Evolutionary conservation across 2,113 vertebrate genomes (phyloP).

Genomic region (Protobothrops mucrosquamatus): DNA sequence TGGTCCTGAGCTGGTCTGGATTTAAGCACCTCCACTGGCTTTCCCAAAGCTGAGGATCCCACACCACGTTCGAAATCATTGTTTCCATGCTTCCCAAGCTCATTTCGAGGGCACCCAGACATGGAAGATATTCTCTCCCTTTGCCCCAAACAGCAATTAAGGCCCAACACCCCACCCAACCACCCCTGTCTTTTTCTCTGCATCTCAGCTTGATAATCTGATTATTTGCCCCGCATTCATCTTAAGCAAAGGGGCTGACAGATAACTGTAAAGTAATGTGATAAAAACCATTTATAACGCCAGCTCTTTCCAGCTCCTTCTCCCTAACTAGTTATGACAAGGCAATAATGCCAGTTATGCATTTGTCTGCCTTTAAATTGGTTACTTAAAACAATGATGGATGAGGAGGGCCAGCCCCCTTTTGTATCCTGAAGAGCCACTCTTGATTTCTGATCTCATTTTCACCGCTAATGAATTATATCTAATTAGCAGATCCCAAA

Average conservation of each 20-base stretch:
- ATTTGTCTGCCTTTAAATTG: slow-evolving; percentile 95
- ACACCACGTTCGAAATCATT: neutral
- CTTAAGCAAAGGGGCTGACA: slow-evolving; percentile 97
- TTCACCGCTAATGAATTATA: slow-evolving; percentile 99
- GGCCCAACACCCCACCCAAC: slow-evolving; percentile 45
- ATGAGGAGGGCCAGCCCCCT: slow-evolving; percentile 82
- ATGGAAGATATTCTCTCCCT: neutral
- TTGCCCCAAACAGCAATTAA: slow-evolving; percentile 55
- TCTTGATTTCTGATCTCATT: slow-evolving; percentile 93
- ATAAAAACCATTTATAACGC: slow-evolving; percentile 95
- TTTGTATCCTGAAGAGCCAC: slow-evolving; percentile 89
- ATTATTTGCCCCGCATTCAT: slow-evolving; percentile 91
- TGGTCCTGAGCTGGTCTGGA: neutral
- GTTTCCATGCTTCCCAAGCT: neutral
- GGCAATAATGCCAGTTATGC: slow-evolving; percentile 94
- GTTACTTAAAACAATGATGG: slow-evolving; percentile 99
- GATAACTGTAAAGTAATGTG: slow-evolving; percentile 92
- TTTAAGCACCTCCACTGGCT: neutral
- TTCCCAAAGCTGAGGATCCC: fast-evolving
- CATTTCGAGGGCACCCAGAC: neutral
- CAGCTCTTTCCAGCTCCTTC: slow-evolving; percentile 82
- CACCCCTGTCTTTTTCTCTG: slow-evolving; percentile 49
- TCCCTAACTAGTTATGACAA: slow-evolving; percentile 99
- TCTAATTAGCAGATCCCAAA: slow-evolving; percentile 94
- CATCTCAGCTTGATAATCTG: slow-evolving; percentile 76